A percentile compares a stretch with the other conserved stretches of the same genome.
phyloP scores from a whole-genome alignment of 2,113 vertebrate genomes.

The Heliornis fulica region DNA sequence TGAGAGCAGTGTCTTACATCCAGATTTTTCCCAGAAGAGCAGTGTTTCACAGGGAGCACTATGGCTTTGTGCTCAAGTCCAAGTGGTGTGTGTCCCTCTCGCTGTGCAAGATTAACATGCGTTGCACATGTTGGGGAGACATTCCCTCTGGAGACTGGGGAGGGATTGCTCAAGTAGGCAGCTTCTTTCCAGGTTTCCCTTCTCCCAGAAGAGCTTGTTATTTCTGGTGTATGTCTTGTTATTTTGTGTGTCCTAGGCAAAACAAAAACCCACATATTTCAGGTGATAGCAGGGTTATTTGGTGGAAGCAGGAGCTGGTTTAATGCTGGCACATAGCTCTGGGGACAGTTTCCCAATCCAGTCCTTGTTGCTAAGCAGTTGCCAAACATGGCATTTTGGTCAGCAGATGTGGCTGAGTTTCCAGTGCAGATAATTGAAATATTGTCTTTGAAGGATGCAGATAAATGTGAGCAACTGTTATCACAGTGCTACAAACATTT shows the following conservation, averaged over 20 bases:
- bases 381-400: background rate
- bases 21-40: background rate
- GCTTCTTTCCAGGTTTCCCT: slow-evolving; percentile 1
- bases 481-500: background rate
- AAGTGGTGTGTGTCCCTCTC: background rate
- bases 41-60: background rate
- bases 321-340: background rate
- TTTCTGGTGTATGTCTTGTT: slow-evolving; percentile 9
- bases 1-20: background rate
- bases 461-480: background rate
- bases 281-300: background rate
- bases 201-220: slow-evolving; percentile 16
- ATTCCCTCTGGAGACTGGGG: background rate
- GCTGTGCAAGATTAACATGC: background rate
- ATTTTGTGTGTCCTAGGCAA: background rate
- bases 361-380: background rate
- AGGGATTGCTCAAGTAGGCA: background rate
- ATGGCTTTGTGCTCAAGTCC: background rate
- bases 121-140: background rate
- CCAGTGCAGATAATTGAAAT: slow-evolving; percentile 2
- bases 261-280: background rate
- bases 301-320: slow-evolving; percentile 10
- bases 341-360: background rate
- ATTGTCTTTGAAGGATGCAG: background rate
- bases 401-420: background rate